Conservation (phyloP, 2,113 vertebrate species). For the Chamaetylas fuelleborni region DNA sequence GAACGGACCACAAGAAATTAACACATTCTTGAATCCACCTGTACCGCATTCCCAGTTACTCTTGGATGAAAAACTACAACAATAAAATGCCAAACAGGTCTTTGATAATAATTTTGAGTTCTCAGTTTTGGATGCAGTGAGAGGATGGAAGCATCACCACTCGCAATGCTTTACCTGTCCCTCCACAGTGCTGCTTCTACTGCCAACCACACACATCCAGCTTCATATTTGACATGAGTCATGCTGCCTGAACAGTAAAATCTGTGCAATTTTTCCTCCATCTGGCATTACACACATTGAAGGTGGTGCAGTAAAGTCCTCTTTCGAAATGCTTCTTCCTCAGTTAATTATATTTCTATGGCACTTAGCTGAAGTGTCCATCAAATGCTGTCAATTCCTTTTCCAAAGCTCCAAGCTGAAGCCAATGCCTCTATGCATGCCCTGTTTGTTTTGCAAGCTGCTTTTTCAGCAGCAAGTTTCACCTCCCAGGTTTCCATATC, state of each 20-base stretch:
- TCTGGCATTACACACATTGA: not conserved
- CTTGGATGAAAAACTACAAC: not conserved
- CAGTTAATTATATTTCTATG: not conserved
- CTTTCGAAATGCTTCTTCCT: not conserved
- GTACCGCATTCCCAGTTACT: not conserved
- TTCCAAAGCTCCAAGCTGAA: not conserved
- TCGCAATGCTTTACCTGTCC: not conserved
- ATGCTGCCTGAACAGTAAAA: not conserved
- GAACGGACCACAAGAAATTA: accelerated
- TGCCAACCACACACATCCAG: not conserved
- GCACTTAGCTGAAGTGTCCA: not conserved
- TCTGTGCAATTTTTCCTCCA: not conserved
- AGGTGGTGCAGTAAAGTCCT: not conserved
- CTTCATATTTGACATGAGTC: not conserved
- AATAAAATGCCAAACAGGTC: not conserved
- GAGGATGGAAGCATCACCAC: accelerated
- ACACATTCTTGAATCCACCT: not conserved
- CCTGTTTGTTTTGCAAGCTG: not conserved
- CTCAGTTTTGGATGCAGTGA: accelerated
- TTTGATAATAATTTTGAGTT: not conserved
- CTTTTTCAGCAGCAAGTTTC: not conserved
- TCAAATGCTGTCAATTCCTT: not conserved
- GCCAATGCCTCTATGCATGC: not conserved
- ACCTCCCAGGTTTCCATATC: accelerated
- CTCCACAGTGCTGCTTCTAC: not conserved